Percentiles rank a stretch among this genome's conserved stretches.
Evolutionary conservation across 2,888 invertebrate species (phyloP).

Genomic region (Leucania comma): DNA sequence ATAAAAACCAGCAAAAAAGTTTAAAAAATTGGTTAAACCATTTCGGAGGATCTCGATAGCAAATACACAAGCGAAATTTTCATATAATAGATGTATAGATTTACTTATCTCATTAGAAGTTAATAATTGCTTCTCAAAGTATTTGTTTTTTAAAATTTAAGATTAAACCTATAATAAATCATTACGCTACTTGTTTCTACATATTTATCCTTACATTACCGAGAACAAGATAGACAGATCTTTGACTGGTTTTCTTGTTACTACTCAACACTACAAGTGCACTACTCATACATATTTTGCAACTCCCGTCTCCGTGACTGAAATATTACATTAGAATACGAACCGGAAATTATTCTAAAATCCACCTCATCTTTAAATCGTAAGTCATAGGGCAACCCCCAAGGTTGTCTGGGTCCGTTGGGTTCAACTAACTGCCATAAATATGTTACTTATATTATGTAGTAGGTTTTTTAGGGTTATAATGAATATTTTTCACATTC

Average conservation of each 20-base stretch:
- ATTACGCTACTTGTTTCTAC: neutral
- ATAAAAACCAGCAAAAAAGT: no score
- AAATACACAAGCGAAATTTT: no score
- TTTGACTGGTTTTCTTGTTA: constrained; percentile 26
- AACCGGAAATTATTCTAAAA: constrained; percentile 27
- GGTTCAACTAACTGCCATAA: neutral
- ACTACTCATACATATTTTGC: constrained; percentile 9
- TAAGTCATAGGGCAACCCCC: constrained; percentile 35
- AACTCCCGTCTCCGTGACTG: constrained; percentile 13
- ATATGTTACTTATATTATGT: neutral
- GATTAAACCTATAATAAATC: no score
- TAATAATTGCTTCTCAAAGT: no score
- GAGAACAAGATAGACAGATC: constrained; percentile 3
- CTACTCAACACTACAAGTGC: neutral
- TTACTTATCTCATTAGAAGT: no score
- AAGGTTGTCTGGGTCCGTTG: constrained; percentile 13
- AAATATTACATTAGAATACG: constrained; percentile 36
- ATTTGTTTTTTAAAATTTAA: no score
- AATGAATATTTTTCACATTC: neutral
- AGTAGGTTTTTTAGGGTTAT: neutral
- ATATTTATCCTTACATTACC: neutral
- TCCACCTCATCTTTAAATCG: neutral
- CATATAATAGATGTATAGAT: no score
- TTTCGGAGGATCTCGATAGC: no score
- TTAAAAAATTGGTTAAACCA: no score